These are phyloP conservation scores for Drosophila atripex DNA, from an alignment of 2,888 invertebrate genomes.

Conservation along the genomic window DNA sequence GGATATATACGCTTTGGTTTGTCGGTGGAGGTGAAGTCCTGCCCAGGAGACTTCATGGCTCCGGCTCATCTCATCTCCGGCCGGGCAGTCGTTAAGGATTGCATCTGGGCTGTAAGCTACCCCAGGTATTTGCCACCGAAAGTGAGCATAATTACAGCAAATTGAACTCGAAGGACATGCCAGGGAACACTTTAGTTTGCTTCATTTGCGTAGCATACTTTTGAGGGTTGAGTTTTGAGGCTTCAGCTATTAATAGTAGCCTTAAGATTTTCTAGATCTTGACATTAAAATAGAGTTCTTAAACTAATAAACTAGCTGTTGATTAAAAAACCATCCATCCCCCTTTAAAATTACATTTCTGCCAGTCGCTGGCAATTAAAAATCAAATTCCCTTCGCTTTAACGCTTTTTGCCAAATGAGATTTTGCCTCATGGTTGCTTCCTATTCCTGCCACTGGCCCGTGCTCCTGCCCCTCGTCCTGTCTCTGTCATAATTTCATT, in stretches of 20 bases:
- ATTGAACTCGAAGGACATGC: conserved; percentile 8
- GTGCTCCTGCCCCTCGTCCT: neutral
- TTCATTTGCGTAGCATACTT: conserved; percentile 5
- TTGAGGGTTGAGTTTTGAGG: neutral
- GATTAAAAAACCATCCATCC: neutral
- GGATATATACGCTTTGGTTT: conserved; percentile 4
- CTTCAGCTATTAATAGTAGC: too few species aligned
- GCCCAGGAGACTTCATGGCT: conserved; percentile 11
- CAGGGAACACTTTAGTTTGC: neutral
- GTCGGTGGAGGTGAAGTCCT: neutral
- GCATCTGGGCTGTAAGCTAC: conserved; percentile 10
- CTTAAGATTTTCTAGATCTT: neutral
- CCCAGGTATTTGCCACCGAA: conserved; percentile 22
- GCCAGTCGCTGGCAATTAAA: conserved; percentile 65
- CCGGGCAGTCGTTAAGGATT: conserved; percentile 11
- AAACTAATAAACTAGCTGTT: neutral
- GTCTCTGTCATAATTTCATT: conserved; percentile 67
- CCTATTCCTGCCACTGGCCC: too few species aligned
- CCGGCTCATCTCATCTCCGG: conserved; percentile 1
- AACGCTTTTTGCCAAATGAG: conserved; percentile 65
- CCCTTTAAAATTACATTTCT: conserved; percentile 8
- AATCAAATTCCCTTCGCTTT: conserved; percentile 69
- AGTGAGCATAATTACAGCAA: conserved; percentile 33
- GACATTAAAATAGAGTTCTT: neutral
- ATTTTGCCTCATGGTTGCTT: conserved; percentile 41